Base-by-base conservation (phyloP, 2,888 invertebrate genomes). In the Conistra vaccinii region DNA sequence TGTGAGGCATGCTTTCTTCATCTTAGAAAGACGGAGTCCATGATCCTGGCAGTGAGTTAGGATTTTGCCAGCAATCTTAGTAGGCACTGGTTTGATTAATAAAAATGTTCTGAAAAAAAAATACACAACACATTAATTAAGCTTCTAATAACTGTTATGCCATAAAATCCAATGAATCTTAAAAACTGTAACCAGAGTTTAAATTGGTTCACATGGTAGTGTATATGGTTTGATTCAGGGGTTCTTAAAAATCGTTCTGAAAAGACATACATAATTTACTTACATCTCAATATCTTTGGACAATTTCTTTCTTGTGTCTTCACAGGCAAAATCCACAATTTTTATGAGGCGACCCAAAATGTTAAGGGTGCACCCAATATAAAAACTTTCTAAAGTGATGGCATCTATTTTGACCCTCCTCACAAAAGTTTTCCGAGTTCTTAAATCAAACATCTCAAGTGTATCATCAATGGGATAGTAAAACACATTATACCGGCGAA, bases 391-490 rank as follows among this genome's bases (percentile, higher is more conserved):
- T 60, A 97, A 92, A 5, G 96, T 94, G 4, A 98, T 89, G 23
- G 97, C 97, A 66, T 97, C 97, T 75, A 98, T 97, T 93, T 97
- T 97, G 1, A 97, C 97, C 89, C 98, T 95, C 80, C 97, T 97
- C 32, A 98, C 93, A 92, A 98, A 98, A 0, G 96, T 97, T 92
- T 97, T 97, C 61, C 96, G 97, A 71, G 95, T 97, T 91, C 97
- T 97, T 72, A 97, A 88, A 90, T 98, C 98, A 90, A 94, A 98
- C 97, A 99, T 97, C 97, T 99, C 99, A 45, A 99, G 94, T 0
- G 98, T 98, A 87, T 97, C 97, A 92, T 99, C 99, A 67, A 96
- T 96, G 3, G 98, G 97, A 92, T 97, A 98, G 92, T 97, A 99
- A 87, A 98, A 97, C 66, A 99, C 94, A 88, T 97, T 97, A 92